phyloP scores from a whole-genome alignment of 2,888 invertebrate species.

The Melanotus villosus region DNA sequence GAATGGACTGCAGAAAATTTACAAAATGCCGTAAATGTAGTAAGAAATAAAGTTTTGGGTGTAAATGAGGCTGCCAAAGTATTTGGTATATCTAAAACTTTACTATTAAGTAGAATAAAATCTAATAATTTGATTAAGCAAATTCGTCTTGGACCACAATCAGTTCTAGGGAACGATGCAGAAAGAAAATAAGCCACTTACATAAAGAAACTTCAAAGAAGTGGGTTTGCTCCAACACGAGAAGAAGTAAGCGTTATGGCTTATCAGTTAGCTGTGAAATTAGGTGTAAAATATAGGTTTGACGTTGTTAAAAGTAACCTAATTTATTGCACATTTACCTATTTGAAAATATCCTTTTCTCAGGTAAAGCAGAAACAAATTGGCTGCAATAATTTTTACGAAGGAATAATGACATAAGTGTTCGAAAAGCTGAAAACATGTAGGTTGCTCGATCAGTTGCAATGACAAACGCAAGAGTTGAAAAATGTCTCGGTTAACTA shows the following conservation, averaged over 20 bases:
- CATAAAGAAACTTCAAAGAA: neutral
- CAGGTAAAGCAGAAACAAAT: too few species aligned
- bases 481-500: too few species aligned
- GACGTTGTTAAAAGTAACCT: too few species aligned
- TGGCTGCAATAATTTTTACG: too few species aligned
- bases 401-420: too few species aligned
- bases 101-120: neutral
- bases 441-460: too few species aligned
- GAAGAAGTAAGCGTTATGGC: neutral
- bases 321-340: too few species aligned
- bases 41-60: neutral
- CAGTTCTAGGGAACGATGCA: neutral
- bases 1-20: neutral
- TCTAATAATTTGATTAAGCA: neutral
- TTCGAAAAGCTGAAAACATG: too few species aligned
- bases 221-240: neutral
- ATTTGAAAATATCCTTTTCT: too few species aligned
- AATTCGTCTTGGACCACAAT: neutral
- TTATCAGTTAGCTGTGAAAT: too few species aligned
- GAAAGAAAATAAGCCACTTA: neutral
- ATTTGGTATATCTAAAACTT: neutral
- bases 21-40: neutral
- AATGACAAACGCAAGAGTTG: too few species aligned
- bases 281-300: too few species aligned
- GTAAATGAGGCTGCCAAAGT: neutral